Percentiles rank a stretch among this genome's conserved stretches.
Conservation (phyloP, 2,113 vertebrate species). For the Penelope pileata region DNA sequence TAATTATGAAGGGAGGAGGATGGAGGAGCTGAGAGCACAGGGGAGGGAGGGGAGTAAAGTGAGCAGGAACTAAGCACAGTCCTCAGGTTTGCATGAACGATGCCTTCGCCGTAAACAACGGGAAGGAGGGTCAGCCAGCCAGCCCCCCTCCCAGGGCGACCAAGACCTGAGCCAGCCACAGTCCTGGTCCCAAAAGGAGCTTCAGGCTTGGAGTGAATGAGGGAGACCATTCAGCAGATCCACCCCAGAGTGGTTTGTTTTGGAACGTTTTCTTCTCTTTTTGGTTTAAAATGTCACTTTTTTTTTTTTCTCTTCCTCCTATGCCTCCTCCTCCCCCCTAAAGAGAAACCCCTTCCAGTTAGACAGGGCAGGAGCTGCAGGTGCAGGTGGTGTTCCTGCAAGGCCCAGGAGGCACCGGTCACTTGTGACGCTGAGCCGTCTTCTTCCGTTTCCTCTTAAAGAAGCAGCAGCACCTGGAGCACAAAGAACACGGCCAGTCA, state of each 20-base stretch:
- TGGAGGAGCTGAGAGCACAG: slow-evolving; percentile 5
- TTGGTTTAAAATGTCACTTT: slow-evolving; percentile 80
- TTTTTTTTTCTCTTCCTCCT: slow-evolving; percentile 52
- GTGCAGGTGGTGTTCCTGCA: slow-evolving; percentile 62
- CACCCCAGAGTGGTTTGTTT: slow-evolving; percentile 75
- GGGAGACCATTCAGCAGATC: slow-evolving; percentile 66
- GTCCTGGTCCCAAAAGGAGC: slow-evolving; percentile 79
- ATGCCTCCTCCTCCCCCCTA: slow-evolving; percentile 61
- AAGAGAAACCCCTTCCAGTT: slow-evolving; percentile 78
- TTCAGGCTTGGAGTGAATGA: slow-evolving; percentile 60
- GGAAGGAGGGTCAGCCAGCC: slow-evolving; percentile 78
- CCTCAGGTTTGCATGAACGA: slow-evolving; percentile 77
- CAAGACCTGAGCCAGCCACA: slow-evolving; percentile 69
- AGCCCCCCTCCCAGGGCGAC: slow-evolving; percentile 61
- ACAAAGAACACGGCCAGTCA: slow-evolving; percentile 71
- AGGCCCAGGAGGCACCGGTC: slow-evolving; percentile 82
- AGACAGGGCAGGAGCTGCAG: slow-evolving; percentile 80
- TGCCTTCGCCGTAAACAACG: slow-evolving; percentile 76
- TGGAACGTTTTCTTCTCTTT: slow-evolving; percentile 78
- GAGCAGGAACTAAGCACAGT: slow-evolving; percentile 73
- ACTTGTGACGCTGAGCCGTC: slow-evolving; percentile 95
- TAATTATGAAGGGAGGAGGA: slow-evolving; percentile 33
- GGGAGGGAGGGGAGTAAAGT: slow-evolving; percentile 43
- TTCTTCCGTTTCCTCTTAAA: slow-evolving; percentile 99
- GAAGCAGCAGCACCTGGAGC: slow-evolving; percentile 98